Evolutionary conservation across 2,113 vertebrate genomes (phyloP).

Genomic region (Dromiciops gliroides): DNA sequence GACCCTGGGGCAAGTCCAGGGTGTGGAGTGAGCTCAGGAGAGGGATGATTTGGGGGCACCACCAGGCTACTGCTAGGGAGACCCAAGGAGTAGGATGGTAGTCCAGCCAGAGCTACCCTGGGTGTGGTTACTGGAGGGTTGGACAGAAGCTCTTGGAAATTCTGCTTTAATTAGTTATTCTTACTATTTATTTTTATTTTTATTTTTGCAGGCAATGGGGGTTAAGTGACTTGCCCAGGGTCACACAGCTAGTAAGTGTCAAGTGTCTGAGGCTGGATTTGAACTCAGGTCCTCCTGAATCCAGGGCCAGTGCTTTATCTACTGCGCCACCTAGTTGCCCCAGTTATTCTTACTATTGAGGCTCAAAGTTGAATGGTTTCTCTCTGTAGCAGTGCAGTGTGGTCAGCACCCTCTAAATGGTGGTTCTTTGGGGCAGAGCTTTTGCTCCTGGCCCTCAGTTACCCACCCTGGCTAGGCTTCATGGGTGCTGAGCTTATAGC

Average conservation of each 20-base stretch:
- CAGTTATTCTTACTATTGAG: not conserved
- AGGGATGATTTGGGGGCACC: not conserved
- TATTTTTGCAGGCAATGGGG: too few species aligned
- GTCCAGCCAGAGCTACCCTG: not conserved
- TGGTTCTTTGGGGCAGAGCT: not conserved
- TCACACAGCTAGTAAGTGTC: too few species aligned
- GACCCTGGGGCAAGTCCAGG: not conserved
- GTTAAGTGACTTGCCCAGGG: too few species aligned
- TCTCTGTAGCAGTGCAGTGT: not conserved
- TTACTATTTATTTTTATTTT: too few species aligned
- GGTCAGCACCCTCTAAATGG: not conserved
- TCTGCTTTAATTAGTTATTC: not conserved
- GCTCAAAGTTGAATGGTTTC: not conserved
- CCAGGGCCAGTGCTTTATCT: too few species aligned
- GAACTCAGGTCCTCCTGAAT: too few species aligned
- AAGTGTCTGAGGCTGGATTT: too few species aligned
- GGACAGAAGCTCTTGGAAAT: not conserved
- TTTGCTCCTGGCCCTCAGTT: not conserved
- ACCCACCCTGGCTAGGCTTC: not conserved
- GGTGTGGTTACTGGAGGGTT: not conserved
- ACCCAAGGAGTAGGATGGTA: not conserved
- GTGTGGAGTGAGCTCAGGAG: not conserved
- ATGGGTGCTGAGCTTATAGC: not conserved
- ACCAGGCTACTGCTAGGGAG: not conserved
- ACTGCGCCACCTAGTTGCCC: too few species aligned